phyloP scores from a whole-genome alignment of 2,797 vertebrate genomes.

The Etheostoma perlongum region DNA sequence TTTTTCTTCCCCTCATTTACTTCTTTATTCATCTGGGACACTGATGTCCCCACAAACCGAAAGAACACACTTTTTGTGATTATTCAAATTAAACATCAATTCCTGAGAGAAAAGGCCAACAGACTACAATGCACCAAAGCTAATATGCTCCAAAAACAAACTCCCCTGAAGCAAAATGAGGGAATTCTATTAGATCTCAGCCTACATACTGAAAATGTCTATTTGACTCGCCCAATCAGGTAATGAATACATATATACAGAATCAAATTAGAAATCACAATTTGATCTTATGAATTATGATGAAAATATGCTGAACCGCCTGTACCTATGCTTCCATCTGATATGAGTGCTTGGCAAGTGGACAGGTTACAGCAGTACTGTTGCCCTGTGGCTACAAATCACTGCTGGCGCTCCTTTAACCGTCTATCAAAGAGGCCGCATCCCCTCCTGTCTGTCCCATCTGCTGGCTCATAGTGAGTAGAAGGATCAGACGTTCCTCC shows the following conservation, averaged over 20 bases:
- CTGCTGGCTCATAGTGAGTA: constrained; percentile 62
- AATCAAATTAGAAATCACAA: constrained; percentile 41
- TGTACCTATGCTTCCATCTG: constrained; percentile 38
- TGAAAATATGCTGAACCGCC: constrained; percentile 21
- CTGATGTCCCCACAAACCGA: constrained; percentile 76
- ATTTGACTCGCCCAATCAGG: constrained; percentile 51
- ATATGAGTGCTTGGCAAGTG: constrained; percentile 53
- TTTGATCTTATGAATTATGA: constrained; percentile 45
- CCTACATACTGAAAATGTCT: constrained; percentile 64
- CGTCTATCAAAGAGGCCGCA: constrained; percentile 70
- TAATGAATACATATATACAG: constrained; percentile 45
- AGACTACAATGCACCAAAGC: constrained; percentile 60
- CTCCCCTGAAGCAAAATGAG: constrained; percentile 69
- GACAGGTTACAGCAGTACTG: constrained; percentile 68
- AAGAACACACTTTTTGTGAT: constrained; percentile 77
- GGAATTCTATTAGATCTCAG: constrained; percentile 70
- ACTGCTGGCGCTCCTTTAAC: constrained; percentile 66
- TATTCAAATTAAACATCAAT: constrained; percentile 86
- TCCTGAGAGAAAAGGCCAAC: constrained; percentile 77
- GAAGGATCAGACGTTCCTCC: constrained; percentile 4
- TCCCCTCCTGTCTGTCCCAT: constrained; percentile 51
- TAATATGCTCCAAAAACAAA: constrained; percentile 77
- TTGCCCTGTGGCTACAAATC: constrained; percentile 61
- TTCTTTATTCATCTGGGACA: constrained; percentile 85
- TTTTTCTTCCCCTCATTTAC: constrained; percentile 86